These are phyloP conservation scores for Platycheirus rosarum DNA, from an alignment of 2,888 invertebrate species.

Conservation along the genomic window DNA sequence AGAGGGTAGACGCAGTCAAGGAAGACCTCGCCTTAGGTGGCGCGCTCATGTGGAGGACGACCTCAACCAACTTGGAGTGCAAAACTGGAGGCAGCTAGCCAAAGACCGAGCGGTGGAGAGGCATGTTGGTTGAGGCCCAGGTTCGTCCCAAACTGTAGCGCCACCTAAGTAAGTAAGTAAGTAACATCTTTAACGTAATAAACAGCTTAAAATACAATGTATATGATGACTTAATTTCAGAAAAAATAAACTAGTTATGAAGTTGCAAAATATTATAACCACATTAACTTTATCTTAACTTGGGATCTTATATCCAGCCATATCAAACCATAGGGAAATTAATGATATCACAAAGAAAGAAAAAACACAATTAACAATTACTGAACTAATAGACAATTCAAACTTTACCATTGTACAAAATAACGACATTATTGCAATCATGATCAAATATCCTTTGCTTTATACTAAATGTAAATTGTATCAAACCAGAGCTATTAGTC, in stretches of 20 bases:
- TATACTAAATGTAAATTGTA: too few species aligned
- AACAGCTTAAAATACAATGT: background rate
- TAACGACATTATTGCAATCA: background rate
- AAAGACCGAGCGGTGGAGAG: too few species aligned
- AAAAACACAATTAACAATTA: background rate
- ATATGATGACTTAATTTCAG: background rate
- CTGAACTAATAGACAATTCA: background rate
- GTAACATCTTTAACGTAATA: slow-evolving; percentile 6
- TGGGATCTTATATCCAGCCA: background rate
- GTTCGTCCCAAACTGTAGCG: too few species aligned
- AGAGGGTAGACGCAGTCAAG: too few species aligned
- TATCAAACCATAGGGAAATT: background rate
- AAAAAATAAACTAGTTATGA: background rate
- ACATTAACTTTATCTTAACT: background rate
- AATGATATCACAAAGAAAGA: background rate
- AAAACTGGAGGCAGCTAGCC: too few species aligned
- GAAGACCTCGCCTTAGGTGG: too few species aligned
- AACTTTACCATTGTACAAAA: slow-evolving; percentile 1
- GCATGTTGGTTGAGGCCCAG: too few species aligned
- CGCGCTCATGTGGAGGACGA: too few species aligned
- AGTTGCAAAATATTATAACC: background rate
- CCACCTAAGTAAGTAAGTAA: too few species aligned
- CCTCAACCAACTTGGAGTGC: too few species aligned
- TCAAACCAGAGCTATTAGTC: too few species aligned
- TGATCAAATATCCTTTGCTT: too few species aligned